These are phyloP conservation scores for Enoplosus armatus DNA, from an alignment of 2,797 vertebrate species.

Conservation along the genomic window DNA sequence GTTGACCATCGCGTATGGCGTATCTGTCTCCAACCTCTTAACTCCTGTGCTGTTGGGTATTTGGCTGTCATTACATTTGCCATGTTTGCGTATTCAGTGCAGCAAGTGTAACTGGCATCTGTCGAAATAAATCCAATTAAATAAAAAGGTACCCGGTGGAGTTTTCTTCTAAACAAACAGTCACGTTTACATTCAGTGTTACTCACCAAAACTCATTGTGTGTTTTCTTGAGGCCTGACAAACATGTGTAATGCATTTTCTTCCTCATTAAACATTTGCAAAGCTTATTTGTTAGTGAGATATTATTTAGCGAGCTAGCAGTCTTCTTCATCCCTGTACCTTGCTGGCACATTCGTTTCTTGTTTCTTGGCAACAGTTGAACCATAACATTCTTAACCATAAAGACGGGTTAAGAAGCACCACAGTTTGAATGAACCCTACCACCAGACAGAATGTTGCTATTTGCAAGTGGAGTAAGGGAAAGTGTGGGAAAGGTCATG, in stretches of 20 bases:
- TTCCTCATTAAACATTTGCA: background rate
- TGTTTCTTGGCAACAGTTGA: background rate
- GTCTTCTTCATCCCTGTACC: background rate
- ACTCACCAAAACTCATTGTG: slow-evolving; percentile 12
- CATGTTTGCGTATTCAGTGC: background rate
- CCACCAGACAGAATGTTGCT: background rate
- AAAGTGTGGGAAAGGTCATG: background rate
- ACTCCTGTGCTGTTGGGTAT: background rate
- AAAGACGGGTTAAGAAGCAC: background rate
- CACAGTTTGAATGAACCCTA: background rate
- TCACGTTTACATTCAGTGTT: background rate
- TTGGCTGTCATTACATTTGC: background rate
- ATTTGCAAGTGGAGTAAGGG: background rate
- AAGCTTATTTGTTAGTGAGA: background rate
- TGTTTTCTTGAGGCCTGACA: slow-evolving; percentile 2
- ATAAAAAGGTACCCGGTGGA: slow-evolving; percentile 9
- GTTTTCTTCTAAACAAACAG: slow-evolving; percentile 9
- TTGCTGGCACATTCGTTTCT: background rate
- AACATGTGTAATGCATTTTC: slow-evolving; percentile 3
- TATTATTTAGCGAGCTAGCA: background rate
- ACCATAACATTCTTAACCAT: no score
- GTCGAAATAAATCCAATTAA: slow-evolving; percentile 9
- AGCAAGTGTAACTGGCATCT: slow-evolving; percentile 10
- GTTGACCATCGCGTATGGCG: background rate
- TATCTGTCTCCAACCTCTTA: no score